These are phyloP conservation scores for Alethe castanea DNA, from an alignment of 2,113 vertebrate genomes.

Conservation along the genomic window DNA sequence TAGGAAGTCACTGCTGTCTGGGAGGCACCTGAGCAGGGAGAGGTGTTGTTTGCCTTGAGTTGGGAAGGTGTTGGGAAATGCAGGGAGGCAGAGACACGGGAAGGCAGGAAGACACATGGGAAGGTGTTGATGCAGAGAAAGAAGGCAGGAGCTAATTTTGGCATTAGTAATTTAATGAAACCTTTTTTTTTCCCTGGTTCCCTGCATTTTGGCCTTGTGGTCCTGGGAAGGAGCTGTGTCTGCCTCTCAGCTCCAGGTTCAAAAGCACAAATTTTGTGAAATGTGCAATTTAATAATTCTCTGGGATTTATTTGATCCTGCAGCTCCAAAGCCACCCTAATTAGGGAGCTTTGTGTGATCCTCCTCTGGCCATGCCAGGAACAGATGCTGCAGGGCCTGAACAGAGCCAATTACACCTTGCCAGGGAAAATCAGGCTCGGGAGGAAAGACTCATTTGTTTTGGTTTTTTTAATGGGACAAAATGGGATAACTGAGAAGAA, in stretches of 20 bases:
- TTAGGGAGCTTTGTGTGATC: not conserved
- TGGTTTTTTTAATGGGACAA: not conserved
- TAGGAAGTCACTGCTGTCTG: fast-evolving
- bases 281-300: not conserved
- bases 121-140: not conserved
- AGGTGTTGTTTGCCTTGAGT: not conserved
- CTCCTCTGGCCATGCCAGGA: not conserved
- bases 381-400: not conserved
- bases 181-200: not conserved
- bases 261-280: not conserved
- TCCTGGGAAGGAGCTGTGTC: not conserved
- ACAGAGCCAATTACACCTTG: not conserved
- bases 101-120: too few species aligned
- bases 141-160: not conserved
- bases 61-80: not conserved
- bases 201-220: not conserved
- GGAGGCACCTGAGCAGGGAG: not conserved
- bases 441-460: too few species aligned
- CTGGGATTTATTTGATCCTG: not conserved
- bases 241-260: not conserved
- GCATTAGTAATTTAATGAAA: not conserved
- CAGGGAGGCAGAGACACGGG: fast-evolving
- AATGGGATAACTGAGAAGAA: not conserved
- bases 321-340: not conserved
- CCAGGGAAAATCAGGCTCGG: not conserved